phyloP scores from a whole-genome alignment of 2,888 invertebrate species.

The Sarcophaga variegata region DNA sequence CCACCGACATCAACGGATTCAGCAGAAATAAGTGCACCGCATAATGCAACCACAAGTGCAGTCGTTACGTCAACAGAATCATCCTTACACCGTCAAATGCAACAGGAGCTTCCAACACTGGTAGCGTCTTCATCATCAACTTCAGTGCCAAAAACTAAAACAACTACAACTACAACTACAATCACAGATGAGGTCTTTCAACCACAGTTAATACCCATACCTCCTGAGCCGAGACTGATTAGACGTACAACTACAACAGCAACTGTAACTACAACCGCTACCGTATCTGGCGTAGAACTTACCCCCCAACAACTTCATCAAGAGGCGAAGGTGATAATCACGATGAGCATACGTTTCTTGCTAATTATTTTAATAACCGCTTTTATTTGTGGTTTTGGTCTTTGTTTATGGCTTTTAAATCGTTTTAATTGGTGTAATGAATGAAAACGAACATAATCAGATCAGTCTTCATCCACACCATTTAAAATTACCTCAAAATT shows the following conservation, averaged over 20 bases:
- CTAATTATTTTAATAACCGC: conserved; percentile 79
- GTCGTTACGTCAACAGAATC: background rate
- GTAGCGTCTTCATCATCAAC: conserved; percentile 28
- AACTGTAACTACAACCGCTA: conserved; percentile 74
- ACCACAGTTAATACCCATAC: conserved; percentile 68
- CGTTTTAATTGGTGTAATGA: conserved; percentile 73
- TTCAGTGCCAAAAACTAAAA: conserved; percentile 67
- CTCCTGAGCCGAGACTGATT: conserved; percentile 69
- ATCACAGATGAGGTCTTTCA: conserved; percentile 72
- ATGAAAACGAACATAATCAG: conserved; percentile 9
- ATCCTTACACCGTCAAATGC: background rate
- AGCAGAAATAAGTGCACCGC: background rate
- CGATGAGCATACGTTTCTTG: conserved; percentile 80
- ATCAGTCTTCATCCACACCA: conserved; percentile 22
- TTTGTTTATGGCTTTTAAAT: conserved; percentile 81
- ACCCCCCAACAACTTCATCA: conserved; percentile 71
- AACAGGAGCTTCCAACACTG: conserved; percentile 7
- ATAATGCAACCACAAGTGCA: background rate
- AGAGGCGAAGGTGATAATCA: conserved; percentile 82
- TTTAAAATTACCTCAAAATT: conserved; percentile 6
- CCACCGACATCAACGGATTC: conserved; percentile 46
- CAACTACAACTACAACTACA: conserved; percentile 72
- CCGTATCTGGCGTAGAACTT: conserved; percentile 56
- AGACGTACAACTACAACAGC: conserved; percentile 78
- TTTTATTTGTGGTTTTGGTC: conserved; percentile 82